Percentiles rank a stretch among this genome's conserved stretches.
Evolutionary conservation across 2,888 invertebrate genomes (phyloP).

Genomic region (Drosophila pullipes): DNA sequence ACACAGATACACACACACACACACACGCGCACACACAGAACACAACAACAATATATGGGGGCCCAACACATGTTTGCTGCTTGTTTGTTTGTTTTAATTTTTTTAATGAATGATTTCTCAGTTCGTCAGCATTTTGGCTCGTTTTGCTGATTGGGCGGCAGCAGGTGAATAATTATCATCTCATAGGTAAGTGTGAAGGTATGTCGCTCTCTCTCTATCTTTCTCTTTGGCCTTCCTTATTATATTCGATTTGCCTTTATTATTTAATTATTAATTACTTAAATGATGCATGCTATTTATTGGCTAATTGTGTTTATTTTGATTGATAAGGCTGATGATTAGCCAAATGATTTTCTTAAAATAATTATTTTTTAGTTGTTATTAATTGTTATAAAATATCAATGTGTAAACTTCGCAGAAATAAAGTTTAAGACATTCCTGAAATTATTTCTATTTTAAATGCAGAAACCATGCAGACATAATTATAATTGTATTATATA

Average conservation of each 20-base stretch:
- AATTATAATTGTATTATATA: not conserved
- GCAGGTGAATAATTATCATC: conserved; percentile 82
- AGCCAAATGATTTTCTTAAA: conserved; percentile 22
- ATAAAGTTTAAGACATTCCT: not conserved
- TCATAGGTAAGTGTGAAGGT: conserved; percentile 24
- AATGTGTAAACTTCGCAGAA: fast-evolving
- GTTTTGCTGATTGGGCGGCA: conserved; percentile 47
- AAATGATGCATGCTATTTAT: conserved; percentile 46
- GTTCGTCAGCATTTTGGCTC: conserved; percentile 61
- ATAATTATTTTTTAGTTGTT: not conserved
- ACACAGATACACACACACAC: conserved; percentile 8
- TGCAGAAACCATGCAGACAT: not conserved
- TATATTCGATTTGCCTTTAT: conserved; percentile 36
- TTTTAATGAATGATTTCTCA: conserved; percentile 75
- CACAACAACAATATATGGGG: conserved; percentile 21
- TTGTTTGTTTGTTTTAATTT: conserved; percentile 78
- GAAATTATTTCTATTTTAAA: not conserved
- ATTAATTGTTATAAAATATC: not conserved
- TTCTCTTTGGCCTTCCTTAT: conserved; percentile 22
- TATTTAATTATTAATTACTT: conserved; percentile 62
- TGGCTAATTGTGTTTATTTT: conserved; percentile 49
- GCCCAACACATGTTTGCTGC: conserved; percentile 73
- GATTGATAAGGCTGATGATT: conserved; percentile 15
- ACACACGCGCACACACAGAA: conserved; percentile 14
- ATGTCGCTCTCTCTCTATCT: not conserved